Evolutionary conservation across 2,797 vertebrate genomes (phyloP).

Genomic region (Macropus fuliginosus): DNA sequence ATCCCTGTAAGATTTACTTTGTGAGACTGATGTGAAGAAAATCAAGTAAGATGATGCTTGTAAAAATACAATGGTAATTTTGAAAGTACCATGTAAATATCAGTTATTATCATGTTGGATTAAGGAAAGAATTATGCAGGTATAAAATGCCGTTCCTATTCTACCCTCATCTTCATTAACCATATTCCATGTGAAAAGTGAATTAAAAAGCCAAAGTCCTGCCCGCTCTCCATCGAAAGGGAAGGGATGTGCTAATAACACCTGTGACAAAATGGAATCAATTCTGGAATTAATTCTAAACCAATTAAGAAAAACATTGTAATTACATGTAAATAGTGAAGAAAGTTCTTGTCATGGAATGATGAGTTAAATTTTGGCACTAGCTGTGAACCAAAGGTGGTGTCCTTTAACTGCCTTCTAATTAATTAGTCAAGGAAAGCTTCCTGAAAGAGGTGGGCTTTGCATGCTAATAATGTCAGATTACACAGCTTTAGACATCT

Average conservation of each 20-base stretch:
- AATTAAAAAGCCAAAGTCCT: background rate
- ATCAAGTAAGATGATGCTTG: background rate
- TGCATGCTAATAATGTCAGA: background rate
- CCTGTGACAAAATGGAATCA: background rate
- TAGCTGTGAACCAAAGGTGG: background rate
- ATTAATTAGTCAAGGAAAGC: background rate
- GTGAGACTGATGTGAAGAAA: background rate
- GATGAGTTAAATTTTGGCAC: background rate
- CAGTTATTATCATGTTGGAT: background rate
- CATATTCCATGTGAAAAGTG: background rate
- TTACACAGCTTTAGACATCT: background rate
- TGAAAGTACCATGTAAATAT: background rate
- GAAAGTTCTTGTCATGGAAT: background rate
- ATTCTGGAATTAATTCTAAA: background rate
- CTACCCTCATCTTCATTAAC: background rate
- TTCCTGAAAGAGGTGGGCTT: background rate
- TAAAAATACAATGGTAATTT: background rate
- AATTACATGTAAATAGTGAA: background rate
- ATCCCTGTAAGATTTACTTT: background rate
- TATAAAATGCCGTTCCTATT: background rate
- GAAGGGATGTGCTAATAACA: background rate
- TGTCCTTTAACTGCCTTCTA: background rate
- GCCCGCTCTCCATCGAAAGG: background rate
- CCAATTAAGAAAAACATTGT: background rate
- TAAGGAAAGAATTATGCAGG: background rate